Percentiles rank a stretch among this genome's conserved stretches.
Conservation (phyloP, 2,797 vertebrate genomes). For the Alca torda region DNA sequence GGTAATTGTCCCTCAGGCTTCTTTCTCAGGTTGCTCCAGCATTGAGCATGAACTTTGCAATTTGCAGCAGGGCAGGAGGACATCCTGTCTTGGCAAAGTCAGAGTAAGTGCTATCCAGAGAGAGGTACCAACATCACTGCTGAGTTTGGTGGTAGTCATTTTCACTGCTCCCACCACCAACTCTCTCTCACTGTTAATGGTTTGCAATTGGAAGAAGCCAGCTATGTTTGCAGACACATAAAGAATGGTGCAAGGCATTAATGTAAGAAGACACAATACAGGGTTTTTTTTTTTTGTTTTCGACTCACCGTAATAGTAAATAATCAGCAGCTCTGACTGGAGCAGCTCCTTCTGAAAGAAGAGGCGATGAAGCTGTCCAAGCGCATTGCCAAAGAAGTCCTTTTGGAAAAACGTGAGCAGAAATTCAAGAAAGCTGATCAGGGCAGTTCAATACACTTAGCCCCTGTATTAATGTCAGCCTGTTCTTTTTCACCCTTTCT, state of each 20-base stretch:
- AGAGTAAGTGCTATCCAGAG: neutral
- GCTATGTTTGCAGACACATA: neutral
- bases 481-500: neutral
- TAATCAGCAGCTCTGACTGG: neutral
- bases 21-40: neutral
- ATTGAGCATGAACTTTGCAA: neutral
- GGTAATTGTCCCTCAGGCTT: neutral
- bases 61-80: neutral
- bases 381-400: neutral
- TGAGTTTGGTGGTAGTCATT: neutral
- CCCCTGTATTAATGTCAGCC: neutral
- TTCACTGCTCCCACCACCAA: neutral
- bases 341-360: neutral
- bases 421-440: neutral
- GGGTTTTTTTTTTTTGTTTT: neutral
- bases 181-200: neutral
- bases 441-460: neutral
- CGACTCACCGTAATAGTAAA: neutral
- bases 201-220: neutral
- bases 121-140: neutral
- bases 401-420: neutral
- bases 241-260: neutral
- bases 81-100: neutral
- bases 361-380: neutral
- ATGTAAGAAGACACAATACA: neutral